Conservation (phyloP, 2,888 invertebrate genomes). For the Hipparchia semele region DNA sequence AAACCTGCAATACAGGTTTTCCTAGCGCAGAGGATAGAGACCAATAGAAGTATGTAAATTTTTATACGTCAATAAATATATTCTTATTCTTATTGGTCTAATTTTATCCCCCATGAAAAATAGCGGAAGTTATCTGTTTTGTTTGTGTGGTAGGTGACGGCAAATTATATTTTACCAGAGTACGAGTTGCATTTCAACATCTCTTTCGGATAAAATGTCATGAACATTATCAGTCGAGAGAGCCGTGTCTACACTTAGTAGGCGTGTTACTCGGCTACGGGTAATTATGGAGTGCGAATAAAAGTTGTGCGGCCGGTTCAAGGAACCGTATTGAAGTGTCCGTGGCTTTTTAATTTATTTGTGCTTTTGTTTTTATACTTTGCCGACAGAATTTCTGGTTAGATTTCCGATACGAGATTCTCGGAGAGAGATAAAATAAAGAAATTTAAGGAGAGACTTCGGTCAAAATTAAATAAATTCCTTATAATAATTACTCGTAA, state of each 20-base stretch:
- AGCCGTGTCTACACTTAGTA: background rate
- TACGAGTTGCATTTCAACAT: background rate
- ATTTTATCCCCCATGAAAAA: too few species aligned
- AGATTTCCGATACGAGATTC: constrained; percentile 31
- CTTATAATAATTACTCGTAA: background rate
- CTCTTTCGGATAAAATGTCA: too few species aligned
- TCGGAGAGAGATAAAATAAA: background rate
- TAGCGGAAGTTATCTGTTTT: too few species aligned
- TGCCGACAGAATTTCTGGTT: constrained; percentile 24
- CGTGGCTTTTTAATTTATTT: constrained; percentile 39
- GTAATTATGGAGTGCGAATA: constrained; percentile 44
- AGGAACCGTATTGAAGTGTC: constrained; percentile 39
- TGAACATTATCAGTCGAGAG: too few species aligned
- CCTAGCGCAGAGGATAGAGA: too few species aligned
- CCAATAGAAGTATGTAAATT: too few species aligned
- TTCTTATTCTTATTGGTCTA: too few species aligned
- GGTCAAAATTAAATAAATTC: too few species aligned
- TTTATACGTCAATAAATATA: too few species aligned
- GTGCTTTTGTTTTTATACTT: constrained; percentile 15
- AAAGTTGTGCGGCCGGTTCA: constrained; percentile 41
- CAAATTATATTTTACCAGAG: too few species aligned
- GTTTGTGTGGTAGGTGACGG: too few species aligned
- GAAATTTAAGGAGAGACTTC: background rate
- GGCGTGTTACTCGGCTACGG: constrained; percentile 17
- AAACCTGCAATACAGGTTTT: too few species aligned